Base-by-base conservation (phyloP, 2,113 vertebrate genomes). In the Callipepla squamata region DNA sequence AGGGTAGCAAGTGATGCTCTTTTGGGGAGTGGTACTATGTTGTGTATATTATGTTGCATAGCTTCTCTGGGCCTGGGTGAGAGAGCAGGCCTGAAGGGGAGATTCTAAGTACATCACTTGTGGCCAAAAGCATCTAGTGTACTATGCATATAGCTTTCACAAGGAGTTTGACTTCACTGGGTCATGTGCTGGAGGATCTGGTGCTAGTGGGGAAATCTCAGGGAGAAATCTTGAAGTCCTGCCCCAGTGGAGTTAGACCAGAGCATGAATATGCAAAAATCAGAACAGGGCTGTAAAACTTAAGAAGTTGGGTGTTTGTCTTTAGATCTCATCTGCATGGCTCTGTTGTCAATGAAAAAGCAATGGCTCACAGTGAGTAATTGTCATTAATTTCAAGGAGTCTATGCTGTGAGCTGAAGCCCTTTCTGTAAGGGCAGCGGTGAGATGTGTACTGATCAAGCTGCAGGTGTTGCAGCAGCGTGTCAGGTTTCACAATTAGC, bases 401-500 rank as follows among this genome's bases (percentile, higher is more conserved):
- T 17, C 16, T 3, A 23, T 51, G 9, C 6, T 17, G 61, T 58
- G 68, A 72, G 72, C 11, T 21, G 12, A 91, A 84, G n/a, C 13
- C 25, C 40, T 42, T 85, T 40, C 15, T 85, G 7, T 53, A 73
- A 57, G 34, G 9, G 70, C 63, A 74, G 47, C 21, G 58, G 17
- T 32, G 45, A 77, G 55, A 61, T 48, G 25, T 45, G 34, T 70
- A 21, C 78, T 67, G 75, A 70, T 58, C 28, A n/a, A 81, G 66
- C 58, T 85, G 63, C 63, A 74, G 32, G 23, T 79, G 38, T 26
- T 58, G 38, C 12, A n/a, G 34, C 32, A 16, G 4, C 67, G 20
- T 63, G 66, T 70, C 50, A 82, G 57, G 22, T 66, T 90, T 93
- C 63, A 75, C 40, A 84, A 79, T 85, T 85, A 92, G 28, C 68